These are phyloP conservation scores for Drosophila bipectinata DNA, from an alignment of 1,140 invertebrate genomes.

Conservation along the genomic window DNA sequence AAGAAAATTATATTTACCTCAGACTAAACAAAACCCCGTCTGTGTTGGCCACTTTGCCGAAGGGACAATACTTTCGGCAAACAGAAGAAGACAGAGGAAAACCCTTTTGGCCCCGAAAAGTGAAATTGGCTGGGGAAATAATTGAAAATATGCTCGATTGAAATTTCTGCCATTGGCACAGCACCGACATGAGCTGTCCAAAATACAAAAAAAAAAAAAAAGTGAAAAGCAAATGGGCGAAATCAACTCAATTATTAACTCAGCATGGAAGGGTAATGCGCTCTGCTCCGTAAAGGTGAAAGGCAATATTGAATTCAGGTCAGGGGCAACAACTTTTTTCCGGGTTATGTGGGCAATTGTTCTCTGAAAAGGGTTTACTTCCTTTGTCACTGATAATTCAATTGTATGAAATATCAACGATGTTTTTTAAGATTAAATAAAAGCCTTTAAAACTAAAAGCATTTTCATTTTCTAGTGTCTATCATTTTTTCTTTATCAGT, in stretches of 20 bases:
- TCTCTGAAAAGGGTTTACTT: constrained; percentile 30
- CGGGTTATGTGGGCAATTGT: constrained; percentile 10
- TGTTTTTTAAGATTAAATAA: constrained; percentile 20
- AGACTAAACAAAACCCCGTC: constrained; percentile 20
- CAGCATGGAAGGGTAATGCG: constrained; percentile 16
- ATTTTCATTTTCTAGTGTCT: not conserved
- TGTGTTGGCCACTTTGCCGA: constrained; percentile 25
- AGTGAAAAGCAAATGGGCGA: constrained; percentile 59
- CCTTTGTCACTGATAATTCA: constrained; percentile 30
- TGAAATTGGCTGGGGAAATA: constrained; percentile 56
- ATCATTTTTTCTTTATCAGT: not conserved
- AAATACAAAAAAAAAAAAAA: constrained; percentile 20
- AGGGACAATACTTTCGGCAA: constrained; percentile 34
- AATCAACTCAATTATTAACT: constrained; percentile 64
- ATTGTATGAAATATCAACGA: constrained; percentile 19
- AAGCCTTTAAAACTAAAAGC: not conserved
- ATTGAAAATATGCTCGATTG: constrained; percentile 72
- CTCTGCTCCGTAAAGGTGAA: constrained; percentile 10
- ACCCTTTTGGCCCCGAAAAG: constrained; percentile 40
- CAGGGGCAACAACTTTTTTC: constrained; percentile 22
- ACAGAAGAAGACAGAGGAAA: constrained; percentile 22
- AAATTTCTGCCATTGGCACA: constrained; percentile 53
- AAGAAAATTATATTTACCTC: constrained; percentile 41
- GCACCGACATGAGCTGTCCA: constrained; percentile 20
- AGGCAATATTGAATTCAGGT: constrained; percentile 18